Evolutionary conservation across 92 coral and sea anemone species (phyloP).

Genomic region (Zoanthus solanderi): DNA sequence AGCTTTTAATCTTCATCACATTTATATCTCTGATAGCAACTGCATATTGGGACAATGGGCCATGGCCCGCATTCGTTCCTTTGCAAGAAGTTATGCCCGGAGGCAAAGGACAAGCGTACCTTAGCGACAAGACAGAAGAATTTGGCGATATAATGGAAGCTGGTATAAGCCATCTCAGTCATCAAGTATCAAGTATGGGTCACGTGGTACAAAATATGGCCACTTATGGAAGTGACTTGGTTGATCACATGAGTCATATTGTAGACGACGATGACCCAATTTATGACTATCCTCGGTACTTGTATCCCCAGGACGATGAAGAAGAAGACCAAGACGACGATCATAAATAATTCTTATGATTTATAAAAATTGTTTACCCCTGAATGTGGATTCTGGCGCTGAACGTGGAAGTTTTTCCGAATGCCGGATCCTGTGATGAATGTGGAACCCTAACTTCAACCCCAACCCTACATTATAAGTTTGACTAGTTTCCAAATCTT

Average conservation of each 20-base stretch:
- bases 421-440: too few relatives aligned
- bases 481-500: too few relatives aligned
- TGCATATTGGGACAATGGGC: conserved; percentile 19
- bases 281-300: conserved; percentile 45
- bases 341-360: neutral
- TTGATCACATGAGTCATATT: conserved; percentile 71
- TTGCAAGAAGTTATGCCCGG: conserved; percentile 69
- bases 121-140: conserved; percentile 74
- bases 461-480: too few relatives aligned
- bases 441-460: too few relatives aligned
- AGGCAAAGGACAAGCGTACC: conserved; percentile 75
- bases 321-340: conserved; percentile 46
- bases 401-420: too few relatives aligned
- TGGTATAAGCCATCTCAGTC: conserved; percentile 65
- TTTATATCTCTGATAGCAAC: neutral
- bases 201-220: conserved; percentile 66
- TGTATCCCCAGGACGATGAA: conserved; percentile 25
- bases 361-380: neutral
- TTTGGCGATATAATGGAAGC: conserved; percentile 76
- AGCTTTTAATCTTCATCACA: too few relatives aligned
- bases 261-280: conserved; percentile 72
- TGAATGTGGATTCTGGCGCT: too few relatives aligned
- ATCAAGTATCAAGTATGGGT: conserved; percentile 71
- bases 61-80: conserved; percentile 61
- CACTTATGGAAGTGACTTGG: conserved; percentile 52